Percentiles rank a stretch among this genome's conserved stretches.
These are phyloP conservation scores for Todiramphus saurophagus DNA, from an alignment of 2,113 vertebrate genomes.

Conservation along the genomic window DNA sequence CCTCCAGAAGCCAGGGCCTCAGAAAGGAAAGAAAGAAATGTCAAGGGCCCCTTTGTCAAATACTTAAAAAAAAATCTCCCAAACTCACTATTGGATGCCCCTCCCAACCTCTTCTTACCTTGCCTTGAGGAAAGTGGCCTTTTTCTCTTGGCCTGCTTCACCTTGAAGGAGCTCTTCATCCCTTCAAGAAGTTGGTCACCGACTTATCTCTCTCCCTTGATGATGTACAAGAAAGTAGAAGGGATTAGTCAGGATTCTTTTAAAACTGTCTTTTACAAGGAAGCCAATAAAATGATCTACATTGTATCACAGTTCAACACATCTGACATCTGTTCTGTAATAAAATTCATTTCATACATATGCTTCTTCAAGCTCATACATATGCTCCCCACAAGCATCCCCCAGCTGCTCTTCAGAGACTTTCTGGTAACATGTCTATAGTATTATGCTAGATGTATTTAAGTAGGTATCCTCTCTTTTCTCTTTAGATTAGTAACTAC, in stretches of 20 bases:
- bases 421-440: not conserved
- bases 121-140: conserved; percentile 72
- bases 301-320: conserved; percentile 64
- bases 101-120: conserved; percentile 59
- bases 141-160: conserved; percentile 47
- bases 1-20: conserved; percentile 1
- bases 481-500: not conserved
- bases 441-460: not conserved
- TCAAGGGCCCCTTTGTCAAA: conserved; percentile 61
- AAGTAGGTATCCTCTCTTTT: not conserved
- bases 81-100: conserved; percentile 26
- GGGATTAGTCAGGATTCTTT: conserved; percentile 53
- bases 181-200: conserved; percentile 67
- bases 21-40: conserved; percentile 67
- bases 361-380: conserved; percentile 55
- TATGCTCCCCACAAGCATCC: conserved; percentile 49
- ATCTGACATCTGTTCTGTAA: conserved; percentile 67
- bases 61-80: conserved; percentile 16
- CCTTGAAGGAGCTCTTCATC: conserved; percentile 35
- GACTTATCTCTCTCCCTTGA: conserved; percentile 61
- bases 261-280: conserved; percentile 57
- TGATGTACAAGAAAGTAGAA: conserved; percentile 51
- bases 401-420: conserved; percentile 25
- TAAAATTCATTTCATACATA: conserved; percentile 62
- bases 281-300: conserved; percentile 59